Evolutionary conservation across 2,797 vertebrate genomes (phyloP), one percentile per base, ranked within the genome.

Genomic region (Pangasius mekongensis): DNA sequence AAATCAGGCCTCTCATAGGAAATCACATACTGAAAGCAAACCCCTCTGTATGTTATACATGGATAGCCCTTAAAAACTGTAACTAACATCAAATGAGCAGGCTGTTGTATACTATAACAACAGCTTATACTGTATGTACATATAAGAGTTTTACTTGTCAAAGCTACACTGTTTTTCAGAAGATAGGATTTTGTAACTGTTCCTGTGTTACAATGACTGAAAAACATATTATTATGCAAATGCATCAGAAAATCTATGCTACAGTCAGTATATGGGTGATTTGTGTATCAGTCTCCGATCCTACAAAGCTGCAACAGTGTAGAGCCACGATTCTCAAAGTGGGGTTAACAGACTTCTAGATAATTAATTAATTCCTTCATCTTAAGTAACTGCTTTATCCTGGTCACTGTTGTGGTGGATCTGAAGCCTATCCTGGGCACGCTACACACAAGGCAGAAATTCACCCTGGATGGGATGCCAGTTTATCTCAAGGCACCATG

Each of bases 1-100:
- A n/a, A 78, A 69, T 88, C n/a, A n/a, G 43, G 56, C 58, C 36
- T n/a, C 56, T 74, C 54, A n/a, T 39, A 52, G 49, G 43, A 87
- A 87, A 80, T 43, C 13, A 87, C 49, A 11, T 36, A 33, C 30
- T 80, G 30, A 80, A 67, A 27, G 20, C 2, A 67, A 80, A 80
- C 7, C 11, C 13, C 30, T 16, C 62, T 80, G 20, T 2, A 36
- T 62, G 58, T 43, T 47, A 33, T n/a, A 43, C 14, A 64, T 43
- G 13, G 24, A 82, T 60, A 13, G 30, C 77, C 9, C 9, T 81
- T 58, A 39, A 14, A 56, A 54, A 54, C 39, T 13, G 9, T 24
- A 43, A 13, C 39, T 27, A 47, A 13, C 20, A 74, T 39, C 39
- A 27, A 27, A 71, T 5, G 22, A 43, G 71, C 39, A 27, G 24